phyloP scores from a whole-genome alignment of 35 echinoderm and acorn worm species.

The Lytechinus pictus region DNA sequence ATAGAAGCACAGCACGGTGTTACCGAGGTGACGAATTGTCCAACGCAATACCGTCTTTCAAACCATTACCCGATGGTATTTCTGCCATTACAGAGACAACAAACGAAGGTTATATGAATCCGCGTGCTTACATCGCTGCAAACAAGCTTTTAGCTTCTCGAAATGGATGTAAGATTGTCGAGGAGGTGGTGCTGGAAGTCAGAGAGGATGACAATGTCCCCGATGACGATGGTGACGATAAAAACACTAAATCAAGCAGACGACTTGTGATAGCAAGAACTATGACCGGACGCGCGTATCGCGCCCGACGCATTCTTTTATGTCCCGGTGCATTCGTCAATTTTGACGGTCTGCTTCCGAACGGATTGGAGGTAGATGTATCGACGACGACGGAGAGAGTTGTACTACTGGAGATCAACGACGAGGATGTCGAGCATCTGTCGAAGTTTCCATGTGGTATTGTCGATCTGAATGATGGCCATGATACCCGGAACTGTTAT shows the following conservation, averaged over 20 bases:
- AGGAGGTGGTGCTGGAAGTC: slow-evolving; percentile 9
- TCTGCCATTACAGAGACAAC: not conserved
- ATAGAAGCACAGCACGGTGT: not conserved
- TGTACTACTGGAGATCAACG: not conserved
- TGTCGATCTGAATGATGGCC: not conserved
- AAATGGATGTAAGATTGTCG: slow-evolving; percentile 32
- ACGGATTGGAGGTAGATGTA: slow-evolving; percentile 24
- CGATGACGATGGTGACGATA: not conserved
- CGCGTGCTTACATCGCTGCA: not conserved
- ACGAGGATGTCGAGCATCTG: not conserved
- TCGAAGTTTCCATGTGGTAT: not conserved
- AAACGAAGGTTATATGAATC: slow-evolving; percentile 12
- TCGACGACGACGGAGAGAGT: not conserved
- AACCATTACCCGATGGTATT: not conserved
- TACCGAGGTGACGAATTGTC: not conserved
- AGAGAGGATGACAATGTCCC: not conserved
- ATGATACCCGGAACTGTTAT: not conserved
- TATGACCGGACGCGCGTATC: not conserved
- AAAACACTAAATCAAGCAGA: not conserved
- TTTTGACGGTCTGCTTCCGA: not conserved
- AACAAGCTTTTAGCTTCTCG: not conserved
- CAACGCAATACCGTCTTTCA: not conserved
- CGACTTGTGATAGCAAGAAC: not conserved
- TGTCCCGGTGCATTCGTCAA: slow-evolving; percentile 19
- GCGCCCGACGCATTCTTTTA: not conserved